Evolutionary conservation across 2,113 vertebrate species (phyloP).

Genomic region (Marmota flaviventris): DNA sequence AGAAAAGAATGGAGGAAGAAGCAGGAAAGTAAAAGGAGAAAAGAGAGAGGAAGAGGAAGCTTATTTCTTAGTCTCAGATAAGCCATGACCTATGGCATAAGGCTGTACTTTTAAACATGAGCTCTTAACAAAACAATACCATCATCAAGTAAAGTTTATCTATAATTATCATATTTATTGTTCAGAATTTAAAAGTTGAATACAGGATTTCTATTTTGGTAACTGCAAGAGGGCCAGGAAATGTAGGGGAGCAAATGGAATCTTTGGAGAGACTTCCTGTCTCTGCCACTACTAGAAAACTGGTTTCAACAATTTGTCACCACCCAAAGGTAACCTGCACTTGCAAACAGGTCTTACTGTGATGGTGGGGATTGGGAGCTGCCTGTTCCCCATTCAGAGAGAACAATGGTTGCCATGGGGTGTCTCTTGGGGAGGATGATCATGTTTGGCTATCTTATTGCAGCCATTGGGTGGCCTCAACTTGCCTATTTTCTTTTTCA

Average conservation of each 20-base stretch:
- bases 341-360: too few relatives aligned
- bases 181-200: background rate
- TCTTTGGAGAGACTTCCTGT: background rate
- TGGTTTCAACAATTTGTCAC: background rate
- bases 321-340: background rate
- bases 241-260: background rate
- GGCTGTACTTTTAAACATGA: background rate
- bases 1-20: background rate
- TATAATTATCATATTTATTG: background rate
- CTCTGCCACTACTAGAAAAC: background rate
- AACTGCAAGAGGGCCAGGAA: background rate
- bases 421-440: background rate
- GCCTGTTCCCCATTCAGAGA: background rate
- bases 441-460: background rate
- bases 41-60: background rate
- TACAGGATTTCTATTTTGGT: background rate
- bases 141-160: background rate
- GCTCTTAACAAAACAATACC: background rate
- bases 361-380: background rate
- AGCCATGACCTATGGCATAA: background rate
- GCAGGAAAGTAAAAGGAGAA: background rate
- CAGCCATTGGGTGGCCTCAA: background rate
- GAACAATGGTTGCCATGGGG: conserved; percentile 33
- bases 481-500: background rate
- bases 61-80: background rate